Base-by-base conservation (phyloP, 2,797 vertebrate genomes). In the Paedocypris micromegethes region DNA sequence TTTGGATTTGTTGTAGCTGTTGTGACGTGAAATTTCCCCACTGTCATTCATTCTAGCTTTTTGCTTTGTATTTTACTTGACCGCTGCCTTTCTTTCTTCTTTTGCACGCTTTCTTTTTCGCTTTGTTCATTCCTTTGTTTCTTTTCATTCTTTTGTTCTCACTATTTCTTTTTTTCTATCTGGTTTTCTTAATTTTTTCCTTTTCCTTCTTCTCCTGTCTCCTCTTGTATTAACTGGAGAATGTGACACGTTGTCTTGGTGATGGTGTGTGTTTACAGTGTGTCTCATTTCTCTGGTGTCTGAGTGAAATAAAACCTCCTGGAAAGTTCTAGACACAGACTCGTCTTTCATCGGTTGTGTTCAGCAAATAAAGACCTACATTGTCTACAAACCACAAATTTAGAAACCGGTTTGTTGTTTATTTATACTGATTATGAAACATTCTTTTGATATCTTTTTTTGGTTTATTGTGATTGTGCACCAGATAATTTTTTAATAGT, bases 251-350 rank as follows among this genome's bases (percentile, higher is more conserved):
- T 89, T 78, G 68, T 85, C 79, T 57, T 2, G 87, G 86, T 51
- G 80, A 86, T 81, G 3, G 77, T 76, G n/a, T 80, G 73, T 85
- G 78, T 85, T 88, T 87, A 77, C 83, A 80, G 58, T 71, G 6
- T 79, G 72, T 83, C 75, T 75, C 73, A 72, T 82, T 76, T 68
- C 73, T 78, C 65, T 71, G 42, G 75, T 74, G 74, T 75, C 44
- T 2, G 71, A 68, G 80, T 83, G 80, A 79, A 84, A 83, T 80
- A 78, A 83, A 76, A 77, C 77, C 77, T 80, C 43, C 61, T 80
- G 53, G 59, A 77, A 80, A 66, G 62, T 79, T 70, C 55, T n/a
- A 56, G 50, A 50, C 65, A 73, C 75, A 82, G 78, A 65, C 75
- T 79, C 74, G 38, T 70, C 75, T 78, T 76, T 82, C 81, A 79